These are phyloP conservation scores for Kradibia gibbosae DNA, from an alignment of 1,140 invertebrate genomes.

Conservation along the genomic window DNA sequence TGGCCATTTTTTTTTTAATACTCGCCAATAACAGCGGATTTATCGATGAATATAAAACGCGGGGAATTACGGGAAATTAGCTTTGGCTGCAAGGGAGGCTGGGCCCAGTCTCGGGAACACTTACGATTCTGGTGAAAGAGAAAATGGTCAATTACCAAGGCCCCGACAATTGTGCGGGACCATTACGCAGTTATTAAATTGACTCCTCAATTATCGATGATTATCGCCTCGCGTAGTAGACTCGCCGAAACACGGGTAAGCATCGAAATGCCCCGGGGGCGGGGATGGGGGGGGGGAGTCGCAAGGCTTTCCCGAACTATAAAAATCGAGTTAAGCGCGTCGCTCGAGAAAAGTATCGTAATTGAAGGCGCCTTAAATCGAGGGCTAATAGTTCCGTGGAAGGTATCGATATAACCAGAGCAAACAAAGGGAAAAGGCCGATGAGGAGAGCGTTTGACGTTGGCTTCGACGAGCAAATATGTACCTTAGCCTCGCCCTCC, in stretches of 20 bases:
- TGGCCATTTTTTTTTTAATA: too few species aligned
- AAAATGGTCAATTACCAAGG: not conserved
- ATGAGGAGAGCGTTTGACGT: not conserved
- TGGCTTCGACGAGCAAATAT: slow-evolving; percentile 23
- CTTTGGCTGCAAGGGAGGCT: not conserved
- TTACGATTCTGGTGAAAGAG: not conserved
- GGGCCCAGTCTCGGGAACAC: not conserved
- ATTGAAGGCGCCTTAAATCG: not conserved
- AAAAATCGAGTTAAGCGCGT: not conserved
- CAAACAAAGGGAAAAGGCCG: not conserved
- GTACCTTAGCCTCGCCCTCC: not conserved
- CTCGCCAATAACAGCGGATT: too few species aligned
- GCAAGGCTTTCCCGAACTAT: not conserved
- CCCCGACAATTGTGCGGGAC: not conserved
- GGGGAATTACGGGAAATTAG: not conserved
- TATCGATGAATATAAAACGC: not conserved
- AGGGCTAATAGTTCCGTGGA: not conserved
- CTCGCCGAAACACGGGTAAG: not conserved
- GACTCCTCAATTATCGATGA: not conserved
- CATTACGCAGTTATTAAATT: not conserved
- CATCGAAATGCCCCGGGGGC: not conserved
- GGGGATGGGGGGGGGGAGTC: not conserved
- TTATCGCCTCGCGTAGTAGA: not conserved
- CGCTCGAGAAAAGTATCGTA: not conserved
- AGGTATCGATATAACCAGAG: not conserved